phyloP scores from a whole-genome alignment of 23 tunicate species.

The Halocynthia aurantium region DNA sequence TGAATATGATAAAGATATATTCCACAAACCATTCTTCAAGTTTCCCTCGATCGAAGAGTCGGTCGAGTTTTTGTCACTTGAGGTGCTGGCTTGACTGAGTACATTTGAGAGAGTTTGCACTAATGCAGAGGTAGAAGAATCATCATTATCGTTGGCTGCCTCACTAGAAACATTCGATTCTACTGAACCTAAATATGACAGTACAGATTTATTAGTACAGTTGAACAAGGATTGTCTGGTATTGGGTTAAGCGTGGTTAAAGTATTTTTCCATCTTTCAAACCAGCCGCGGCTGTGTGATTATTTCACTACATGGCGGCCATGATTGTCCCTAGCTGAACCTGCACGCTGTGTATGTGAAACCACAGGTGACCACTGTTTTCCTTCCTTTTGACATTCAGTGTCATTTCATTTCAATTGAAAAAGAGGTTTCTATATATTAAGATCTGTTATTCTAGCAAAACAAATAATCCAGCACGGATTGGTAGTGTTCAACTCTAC shows the following conservation, averaged over 20 bases:
- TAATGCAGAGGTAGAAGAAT: slow-evolving; percentile 52
- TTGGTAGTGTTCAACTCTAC: too few species aligned
- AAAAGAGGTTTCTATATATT: not conserved
- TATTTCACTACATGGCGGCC: not conserved
- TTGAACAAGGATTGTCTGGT: too few species aligned
- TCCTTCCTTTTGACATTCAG: not conserved
- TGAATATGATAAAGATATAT: not conserved
- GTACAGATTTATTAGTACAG: not conserved
- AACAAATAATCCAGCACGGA: too few species aligned
- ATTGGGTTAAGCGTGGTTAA: too few species aligned
- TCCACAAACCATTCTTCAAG: slow-evolving; percentile 49
- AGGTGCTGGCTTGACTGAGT: slow-evolving; percentile 58
- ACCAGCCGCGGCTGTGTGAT: not conserved
- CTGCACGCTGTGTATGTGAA: not conserved
- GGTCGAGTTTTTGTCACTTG: slow-evolving; percentile 1
- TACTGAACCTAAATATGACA: not conserved
- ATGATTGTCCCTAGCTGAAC: not conserved
- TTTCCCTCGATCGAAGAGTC: slow-evolving; percentile 48
- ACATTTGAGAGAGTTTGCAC: slow-evolving; percentile 64
- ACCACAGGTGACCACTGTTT: not conserved
- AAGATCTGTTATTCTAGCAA: too few species aligned
- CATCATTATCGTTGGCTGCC: not conserved
- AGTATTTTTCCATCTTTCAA: not conserved
- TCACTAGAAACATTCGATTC: not conserved
- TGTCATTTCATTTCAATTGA: not conserved